Conservation (phyloP, 1,140 invertebrate genomes). For the Cylas formicarius region DNA sequence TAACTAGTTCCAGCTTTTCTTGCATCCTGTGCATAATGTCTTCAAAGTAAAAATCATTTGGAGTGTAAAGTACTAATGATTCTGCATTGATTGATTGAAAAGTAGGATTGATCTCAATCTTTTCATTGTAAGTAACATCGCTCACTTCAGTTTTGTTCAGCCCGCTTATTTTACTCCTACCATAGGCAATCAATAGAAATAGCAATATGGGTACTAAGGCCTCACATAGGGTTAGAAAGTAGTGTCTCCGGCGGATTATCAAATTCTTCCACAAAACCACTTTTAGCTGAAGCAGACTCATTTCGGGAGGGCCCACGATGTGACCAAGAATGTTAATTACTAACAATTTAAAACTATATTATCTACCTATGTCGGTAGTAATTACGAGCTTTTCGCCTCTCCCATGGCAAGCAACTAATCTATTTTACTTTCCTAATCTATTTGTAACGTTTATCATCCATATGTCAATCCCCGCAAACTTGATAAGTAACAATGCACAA, state of each 20-base stretch:
- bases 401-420: too few species aligned
- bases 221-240: conserved; percentile 41
- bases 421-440: too few species aligned
- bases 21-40: conserved; percentile 38
- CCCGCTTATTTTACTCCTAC: conserved; percentile 28
- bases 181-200: conserved; percentile 36
- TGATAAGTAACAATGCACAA: too few species aligned
- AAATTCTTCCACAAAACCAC: conserved; percentile 44
- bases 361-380: too few species aligned
- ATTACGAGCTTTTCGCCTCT: too few species aligned
- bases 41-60: conserved; percentile 31
- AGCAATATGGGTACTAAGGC: conserved; percentile 38
- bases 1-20: conserved; percentile 33
- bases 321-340: too few species aligned
- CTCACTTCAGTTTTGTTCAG: conserved; percentile 30
- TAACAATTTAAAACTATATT: too few species aligned
- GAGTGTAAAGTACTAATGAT: conserved; percentile 35
- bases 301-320: neutral
- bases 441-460: too few species aligned
- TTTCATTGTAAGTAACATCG: conserved; percentile 24
- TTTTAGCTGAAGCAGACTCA: conserved; percentile 18
- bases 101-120: conserved; percentile 14
- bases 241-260: conserved; percentile 40
- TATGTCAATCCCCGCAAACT: too few species aligned
- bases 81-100: conserved; percentile 16